A percentile compares a stretch with the other conserved stretches of the same genome.
These are phyloP conservation scores for Trissolcus brochymenae DNA, from an alignment of 2,888 invertebrate species.

Conservation along the genomic window DNA sequence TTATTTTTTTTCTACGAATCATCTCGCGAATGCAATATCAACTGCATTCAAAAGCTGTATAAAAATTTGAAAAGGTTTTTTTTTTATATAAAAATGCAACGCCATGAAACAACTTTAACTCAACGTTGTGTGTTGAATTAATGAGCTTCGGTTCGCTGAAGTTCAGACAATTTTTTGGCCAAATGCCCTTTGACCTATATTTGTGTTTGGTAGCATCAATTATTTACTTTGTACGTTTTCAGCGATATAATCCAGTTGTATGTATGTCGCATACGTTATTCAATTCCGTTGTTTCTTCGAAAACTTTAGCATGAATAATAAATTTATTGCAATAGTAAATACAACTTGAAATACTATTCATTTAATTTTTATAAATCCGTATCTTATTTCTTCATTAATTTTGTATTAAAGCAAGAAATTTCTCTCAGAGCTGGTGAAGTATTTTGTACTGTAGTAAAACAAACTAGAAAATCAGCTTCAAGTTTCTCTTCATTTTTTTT, in stretches of 20 bases:
- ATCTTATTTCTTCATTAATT: too few species aligned
- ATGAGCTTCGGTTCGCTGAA: slow-evolving; percentile 14
- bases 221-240: slow-evolving; percentile 23
- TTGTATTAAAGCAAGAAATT: too few species aligned
- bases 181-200: slow-evolving; percentile 38
- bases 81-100: slow-evolving; percentile 15
- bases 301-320: slow-evolving; percentile 12
- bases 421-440: too few species aligned
- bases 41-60: slow-evolving; percentile 18
- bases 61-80: slow-evolving; percentile 29
- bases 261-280: slow-evolving; percentile 16
- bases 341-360: slow-evolving; percentile 8
- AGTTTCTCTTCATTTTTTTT: not conserved
- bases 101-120: slow-evolving; percentile 14
- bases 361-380: not conserved
- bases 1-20: not conserved
- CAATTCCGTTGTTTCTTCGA: slow-evolving; percentile 23
- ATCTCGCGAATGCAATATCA: not conserved
- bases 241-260: slow-evolving; percentile 10
- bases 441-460: not conserved
- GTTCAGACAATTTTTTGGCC: slow-evolving; percentile 29
- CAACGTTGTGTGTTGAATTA: slow-evolving; percentile 17
- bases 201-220: slow-evolving; percentile 21
- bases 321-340: slow-evolving; percentile 3
- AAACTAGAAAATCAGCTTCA: not conserved